phyloP scores from a whole-genome alignment of 1,140 invertebrate genomes.

The Drosophila sulfurigaster region DNA sequence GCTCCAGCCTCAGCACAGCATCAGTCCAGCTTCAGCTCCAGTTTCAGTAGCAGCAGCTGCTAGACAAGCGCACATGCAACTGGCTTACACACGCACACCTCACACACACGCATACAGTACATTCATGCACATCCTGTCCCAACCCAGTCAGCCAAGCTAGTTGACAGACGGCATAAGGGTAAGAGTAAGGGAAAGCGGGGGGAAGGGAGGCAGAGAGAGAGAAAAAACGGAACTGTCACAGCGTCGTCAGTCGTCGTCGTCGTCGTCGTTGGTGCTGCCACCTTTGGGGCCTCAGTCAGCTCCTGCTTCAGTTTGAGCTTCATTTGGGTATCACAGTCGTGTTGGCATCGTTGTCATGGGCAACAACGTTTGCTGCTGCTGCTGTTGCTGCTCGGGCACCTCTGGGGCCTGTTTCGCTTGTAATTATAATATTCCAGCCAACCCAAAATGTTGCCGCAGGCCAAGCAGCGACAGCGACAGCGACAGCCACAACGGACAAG shows the following conservation, averaged over 20 bases:
- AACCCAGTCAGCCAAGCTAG: slow-evolving; percentile 30
- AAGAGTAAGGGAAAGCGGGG: slow-evolving; percentile 6
- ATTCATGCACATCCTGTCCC: slow-evolving; percentile 3
- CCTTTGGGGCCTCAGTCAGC: slow-evolving; percentile 61
- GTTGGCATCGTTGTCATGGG: slow-evolving; percentile 59
- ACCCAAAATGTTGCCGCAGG: slow-evolving; percentile 73
- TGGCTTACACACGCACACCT: slow-evolving; percentile 58
- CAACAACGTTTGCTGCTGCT: slow-evolving; percentile 36
- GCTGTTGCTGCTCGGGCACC: slow-evolving; percentile 54
- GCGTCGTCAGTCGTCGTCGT: slow-evolving; percentile 47
- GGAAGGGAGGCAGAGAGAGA: not conserved
- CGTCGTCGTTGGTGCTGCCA: slow-evolving; percentile 52
- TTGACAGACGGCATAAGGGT: slow-evolving; percentile 10
- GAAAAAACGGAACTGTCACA: slow-evolving; percentile 74
- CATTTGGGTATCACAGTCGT: slow-evolving; percentile 69
- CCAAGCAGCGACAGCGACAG: slow-evolving; percentile 35
- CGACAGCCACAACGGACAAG: slow-evolving; percentile 27
- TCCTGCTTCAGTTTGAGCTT: slow-evolving; percentile 44
- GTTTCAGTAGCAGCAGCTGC: slow-evolving; percentile 57
- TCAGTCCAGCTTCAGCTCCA: slow-evolving; percentile 28
- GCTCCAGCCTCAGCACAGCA: slow-evolving; percentile 56
- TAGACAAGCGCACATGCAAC: slow-evolving; percentile 62
- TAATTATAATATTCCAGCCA: slow-evolving; percentile 84
- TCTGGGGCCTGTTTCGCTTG: slow-evolving; percentile 79
- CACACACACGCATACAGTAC: not conserved